Percentiles rank a stretch among this genome's conserved stretches.
These are phyloP conservation scores for Thunnus thynnus DNA, from an alignment of 2,113 vertebrate genomes.

Conservation along the genomic window DNA sequence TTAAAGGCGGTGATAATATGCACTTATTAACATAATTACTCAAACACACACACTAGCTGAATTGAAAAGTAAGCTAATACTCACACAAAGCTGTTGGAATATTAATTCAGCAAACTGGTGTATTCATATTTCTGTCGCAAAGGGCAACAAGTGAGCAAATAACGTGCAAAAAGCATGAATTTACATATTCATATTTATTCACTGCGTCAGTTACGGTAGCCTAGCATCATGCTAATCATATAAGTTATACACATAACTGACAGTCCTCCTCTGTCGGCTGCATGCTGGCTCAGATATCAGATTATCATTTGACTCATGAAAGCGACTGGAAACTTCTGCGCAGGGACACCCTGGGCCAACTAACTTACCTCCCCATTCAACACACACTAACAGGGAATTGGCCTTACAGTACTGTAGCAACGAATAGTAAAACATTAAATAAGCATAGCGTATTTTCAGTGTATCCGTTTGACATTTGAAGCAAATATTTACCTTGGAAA, in stretches of 20 bases:
- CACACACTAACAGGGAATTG: constrained; percentile 31
- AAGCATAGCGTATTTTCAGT: not conserved
- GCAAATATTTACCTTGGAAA: not conserved
- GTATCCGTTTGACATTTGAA: not conserved
- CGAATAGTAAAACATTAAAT: constrained; percentile 20
- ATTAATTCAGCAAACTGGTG: too few species aligned
- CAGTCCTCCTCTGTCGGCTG: not conserved
- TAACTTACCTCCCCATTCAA: constrained; percentile 20
- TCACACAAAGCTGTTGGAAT: not conserved
- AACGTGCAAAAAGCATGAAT: not conserved
- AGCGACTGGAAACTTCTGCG: constrained; percentile 43
- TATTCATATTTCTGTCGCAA: not conserved
- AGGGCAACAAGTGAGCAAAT: not conserved
- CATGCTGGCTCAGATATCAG: constrained; percentile 40
- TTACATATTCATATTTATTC: not conserved
- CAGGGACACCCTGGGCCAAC: constrained; percentile 50
- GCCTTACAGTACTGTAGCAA: constrained; percentile 16
- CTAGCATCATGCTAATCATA: not conserved
- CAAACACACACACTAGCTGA: not conserved
- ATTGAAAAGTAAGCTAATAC: not conserved
- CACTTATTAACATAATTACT: not conserved
- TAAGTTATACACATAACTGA: not conserved
- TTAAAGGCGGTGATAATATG: not conserved
- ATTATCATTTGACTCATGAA: constrained; percentile 42
- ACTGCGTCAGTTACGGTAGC: not conserved